Percentiles rank a stretch among this genome's conserved stretches.
Conservation (phyloP, 2,113 vertebrate genomes). For the Axis porcinus region DNA sequence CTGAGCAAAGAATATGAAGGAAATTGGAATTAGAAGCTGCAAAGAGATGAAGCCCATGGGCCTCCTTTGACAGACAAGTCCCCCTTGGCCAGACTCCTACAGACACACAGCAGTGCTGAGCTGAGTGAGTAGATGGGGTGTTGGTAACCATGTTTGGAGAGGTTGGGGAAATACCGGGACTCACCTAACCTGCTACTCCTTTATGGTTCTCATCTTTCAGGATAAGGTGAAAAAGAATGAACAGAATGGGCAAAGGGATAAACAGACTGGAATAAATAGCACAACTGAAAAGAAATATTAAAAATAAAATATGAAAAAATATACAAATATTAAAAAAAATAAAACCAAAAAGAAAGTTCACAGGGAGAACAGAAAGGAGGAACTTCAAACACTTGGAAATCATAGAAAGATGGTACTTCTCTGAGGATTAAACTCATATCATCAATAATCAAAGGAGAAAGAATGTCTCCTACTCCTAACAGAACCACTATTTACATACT, state of each 20-base stretch:
- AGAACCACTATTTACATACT: neutral
- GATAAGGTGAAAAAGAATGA: neutral
- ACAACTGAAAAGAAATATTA: neutral
- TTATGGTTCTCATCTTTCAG: neutral
- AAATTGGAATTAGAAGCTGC: neutral
- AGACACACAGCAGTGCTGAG: neutral
- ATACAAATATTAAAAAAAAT: neutral
- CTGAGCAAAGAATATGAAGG: neutral
- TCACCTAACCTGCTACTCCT: rapidly evolving
- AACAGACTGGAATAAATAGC: neutral
- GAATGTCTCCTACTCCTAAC: neutral
- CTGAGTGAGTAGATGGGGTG: neutral
- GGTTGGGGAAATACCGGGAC: neutral
- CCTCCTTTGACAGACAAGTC: neutral
- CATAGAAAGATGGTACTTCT: neutral
- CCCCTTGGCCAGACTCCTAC: neutral
- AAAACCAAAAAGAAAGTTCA: neutral
- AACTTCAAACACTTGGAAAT: neutral
- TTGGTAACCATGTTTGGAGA: neutral
- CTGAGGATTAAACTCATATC: neutral
- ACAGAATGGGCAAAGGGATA: neutral
- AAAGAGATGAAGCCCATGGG: neutral
- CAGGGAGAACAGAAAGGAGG: neutral
- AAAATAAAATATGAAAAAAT: neutral
- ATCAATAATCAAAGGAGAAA: neutral